Conservation (phyloP, 1,140 invertebrate species). For the Hylyphantes graminicola region DNA sequence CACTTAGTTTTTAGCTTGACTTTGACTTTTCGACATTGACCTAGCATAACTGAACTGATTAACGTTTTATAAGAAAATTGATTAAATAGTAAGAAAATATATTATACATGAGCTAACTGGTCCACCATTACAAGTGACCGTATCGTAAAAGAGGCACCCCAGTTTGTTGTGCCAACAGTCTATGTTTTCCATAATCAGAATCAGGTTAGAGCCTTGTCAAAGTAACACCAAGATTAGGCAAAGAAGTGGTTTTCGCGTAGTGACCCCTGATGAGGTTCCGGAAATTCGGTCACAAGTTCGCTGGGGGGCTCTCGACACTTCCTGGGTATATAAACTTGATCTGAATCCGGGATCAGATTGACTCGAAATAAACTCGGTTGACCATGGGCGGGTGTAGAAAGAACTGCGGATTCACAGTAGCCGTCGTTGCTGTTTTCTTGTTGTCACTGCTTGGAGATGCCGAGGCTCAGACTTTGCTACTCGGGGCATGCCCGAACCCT, state of each 20-base stretch:
- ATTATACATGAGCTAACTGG: too few species aligned
- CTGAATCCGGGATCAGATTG: conserved; percentile 12
- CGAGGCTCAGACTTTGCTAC: conserved; percentile 21
- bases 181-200: too few species aligned
- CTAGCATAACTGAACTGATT: too few species aligned
- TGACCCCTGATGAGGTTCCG: not conserved
- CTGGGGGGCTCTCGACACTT: conserved; percentile 13
- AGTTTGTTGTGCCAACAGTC: too few species aligned
- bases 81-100: too few species aligned
- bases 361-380: not conserved
- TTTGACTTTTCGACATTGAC: too few species aligned
- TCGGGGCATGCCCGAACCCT: conserved; percentile 38
- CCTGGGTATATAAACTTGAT: conserved; percentile 54
- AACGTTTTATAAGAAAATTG: too few species aligned
- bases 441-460: not conserved
- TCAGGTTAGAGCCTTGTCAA: not conserved
- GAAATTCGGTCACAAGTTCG: conserved; percentile 42
- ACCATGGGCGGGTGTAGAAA: not conserved
- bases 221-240: not conserved
- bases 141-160: too few species aligned
- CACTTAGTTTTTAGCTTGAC: too few species aligned
- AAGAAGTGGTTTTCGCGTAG: not conserved
- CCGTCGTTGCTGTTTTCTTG: not conserved
- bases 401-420: not conserved
- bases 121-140: too few species aligned